Percentiles rank a stretch among this genome's conserved stretches.
These are phyloP conservation scores for Griposia aprilina DNA, from an alignment of 2,888 invertebrate species.

Conservation along the genomic window DNA sequence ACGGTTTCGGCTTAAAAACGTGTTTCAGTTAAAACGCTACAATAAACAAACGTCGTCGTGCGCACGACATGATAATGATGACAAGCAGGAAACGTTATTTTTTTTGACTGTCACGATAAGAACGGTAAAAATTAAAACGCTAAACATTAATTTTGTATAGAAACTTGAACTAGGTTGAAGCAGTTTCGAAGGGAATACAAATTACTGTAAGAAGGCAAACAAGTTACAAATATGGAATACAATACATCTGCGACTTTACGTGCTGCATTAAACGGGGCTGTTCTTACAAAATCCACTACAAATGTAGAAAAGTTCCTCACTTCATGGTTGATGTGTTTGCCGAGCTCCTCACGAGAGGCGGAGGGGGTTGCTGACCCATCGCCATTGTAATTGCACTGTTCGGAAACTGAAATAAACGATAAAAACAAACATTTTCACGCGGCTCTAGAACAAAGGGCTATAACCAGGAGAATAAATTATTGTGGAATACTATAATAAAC, in stretches of 20 bases:
- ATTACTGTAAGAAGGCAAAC: conserved; percentile 23
- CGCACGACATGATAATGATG: conserved; percentile 11
- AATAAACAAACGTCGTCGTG: conserved; percentile 9
- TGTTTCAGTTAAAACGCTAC: background rate
- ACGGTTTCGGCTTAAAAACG: background rate
- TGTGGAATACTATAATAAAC: conserved; percentile 49
- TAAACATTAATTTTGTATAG: background rate
- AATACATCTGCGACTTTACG: conserved; percentile 11
- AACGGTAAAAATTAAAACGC: conserved; percentile 24
- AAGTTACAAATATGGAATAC: conserved; percentile 32
- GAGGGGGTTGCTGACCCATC: conserved; percentile 90
- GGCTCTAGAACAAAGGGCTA: conserved; percentile 57
- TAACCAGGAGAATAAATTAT: conserved; percentile 29
- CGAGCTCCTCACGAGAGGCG: conserved; percentile 90
- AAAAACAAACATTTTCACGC: conserved; percentile 77
- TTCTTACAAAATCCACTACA: conserved; percentile 65
- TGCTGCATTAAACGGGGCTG: conserved; percentile 51
- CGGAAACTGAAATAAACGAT: conserved; percentile 88
- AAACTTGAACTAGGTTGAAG: conserved; percentile 16
- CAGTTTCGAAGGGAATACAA: conserved; percentile 33
- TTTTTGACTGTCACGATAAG: conserved; percentile 30
- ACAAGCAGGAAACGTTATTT: conserved; percentile 35
- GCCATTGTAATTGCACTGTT: conserved; percentile 89
- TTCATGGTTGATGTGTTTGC: conserved; percentile 89
- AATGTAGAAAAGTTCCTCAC: conserved; percentile 82